These are phyloP conservation scores for Poeciliopsis infans DNA, from an alignment of 2,797 vertebrate genomes.

Conservation along the genomic window DNA sequence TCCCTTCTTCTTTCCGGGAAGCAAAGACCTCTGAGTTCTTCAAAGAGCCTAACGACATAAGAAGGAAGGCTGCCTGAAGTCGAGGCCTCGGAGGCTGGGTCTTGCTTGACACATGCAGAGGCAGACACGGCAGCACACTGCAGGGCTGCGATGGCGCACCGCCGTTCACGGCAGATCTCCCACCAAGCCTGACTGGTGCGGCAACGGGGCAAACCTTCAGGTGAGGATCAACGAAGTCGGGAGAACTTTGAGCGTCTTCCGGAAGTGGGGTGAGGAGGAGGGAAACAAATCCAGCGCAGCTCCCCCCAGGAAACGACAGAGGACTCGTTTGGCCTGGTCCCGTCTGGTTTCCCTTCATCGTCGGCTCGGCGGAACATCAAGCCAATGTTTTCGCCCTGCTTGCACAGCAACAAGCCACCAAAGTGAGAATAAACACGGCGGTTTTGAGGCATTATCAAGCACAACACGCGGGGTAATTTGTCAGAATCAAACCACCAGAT, in stretches of 20 bases:
- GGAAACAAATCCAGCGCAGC: conserved; percentile 33
- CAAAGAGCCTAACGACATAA: conserved; percentile 47
- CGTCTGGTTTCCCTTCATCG: conserved; percentile 24
- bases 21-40: conserved; percentile 40
- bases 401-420: conserved; percentile 17
- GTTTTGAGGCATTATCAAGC: conserved; percentile 37
- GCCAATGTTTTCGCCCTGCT: conserved; percentile 37
- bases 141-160: conserved; percentile 16
- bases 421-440: conserved; percentile 35
- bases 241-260: conserved; percentile 16
- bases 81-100: conserved; percentile 27
- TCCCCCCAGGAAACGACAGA: conserved; percentile 3
- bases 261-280: not conserved
- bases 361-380: conserved; percentile 17
- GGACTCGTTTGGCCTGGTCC: conserved; percentile 25
- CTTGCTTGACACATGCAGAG: conserved; percentile 39
- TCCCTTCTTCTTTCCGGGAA: conserved; percentile 3
- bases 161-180: conserved; percentile 11
- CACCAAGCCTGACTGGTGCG: conserved; percentile 19
- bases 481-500: conserved; percentile 57
- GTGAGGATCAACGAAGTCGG: conserved; percentile 21
- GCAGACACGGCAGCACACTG: conserved; percentile 24
- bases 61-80: conserved; percentile 33
- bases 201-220: conserved; percentile 15
- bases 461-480: conserved; percentile 51